These are phyloP conservation scores for Caretta caretta DNA, from an alignment of 2,113 vertebrate genomes.

Conservation along the genomic window DNA sequence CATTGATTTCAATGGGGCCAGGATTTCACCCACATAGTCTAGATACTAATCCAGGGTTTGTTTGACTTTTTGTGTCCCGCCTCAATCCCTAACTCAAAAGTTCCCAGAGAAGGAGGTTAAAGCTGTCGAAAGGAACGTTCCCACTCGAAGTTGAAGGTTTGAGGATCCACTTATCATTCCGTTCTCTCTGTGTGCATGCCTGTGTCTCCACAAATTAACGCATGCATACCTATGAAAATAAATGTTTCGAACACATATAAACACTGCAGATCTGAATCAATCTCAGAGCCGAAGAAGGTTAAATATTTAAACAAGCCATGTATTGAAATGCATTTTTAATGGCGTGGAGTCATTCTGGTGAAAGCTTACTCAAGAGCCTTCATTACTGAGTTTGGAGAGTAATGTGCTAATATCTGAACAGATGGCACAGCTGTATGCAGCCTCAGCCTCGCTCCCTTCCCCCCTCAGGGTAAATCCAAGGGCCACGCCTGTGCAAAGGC, in stretches of 20 bases:
- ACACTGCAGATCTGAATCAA: constrained; percentile 80
- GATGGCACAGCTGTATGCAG: constrained; percentile 84
- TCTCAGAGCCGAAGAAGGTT: constrained; percentile 84
- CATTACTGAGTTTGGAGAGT: constrained; percentile 84
- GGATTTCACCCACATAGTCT: neutral
- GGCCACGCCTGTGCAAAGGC: constrained; percentile 77
- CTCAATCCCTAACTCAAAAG: neutral
- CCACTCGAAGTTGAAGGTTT: constrained; percentile 57
- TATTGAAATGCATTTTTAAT: constrained; percentile 89
- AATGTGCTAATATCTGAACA: constrained; percentile 86
- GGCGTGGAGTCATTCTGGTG: constrained; percentile 82
- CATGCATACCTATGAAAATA: constrained; percentile 79
- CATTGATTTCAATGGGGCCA: neutral
- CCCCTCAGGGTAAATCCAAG: constrained; percentile 78
- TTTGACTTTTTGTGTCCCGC: neutral
- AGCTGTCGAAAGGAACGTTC: constrained; percentile 55
- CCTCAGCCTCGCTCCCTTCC: constrained; percentile 44
- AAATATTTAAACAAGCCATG: constrained; percentile 88
- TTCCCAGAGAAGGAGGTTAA: constrained; percentile 49
- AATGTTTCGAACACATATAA: constrained; percentile 80
- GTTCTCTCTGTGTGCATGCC: constrained; percentile 44
- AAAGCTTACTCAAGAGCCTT: constrained; percentile 86
- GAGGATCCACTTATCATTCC: constrained; percentile 66
- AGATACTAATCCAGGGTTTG: neutral
- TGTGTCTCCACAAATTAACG: constrained; percentile 75